Conservation (phyloP, 2,888 invertebrate genomes). For the Hypomecis punctinalis region DNA sequence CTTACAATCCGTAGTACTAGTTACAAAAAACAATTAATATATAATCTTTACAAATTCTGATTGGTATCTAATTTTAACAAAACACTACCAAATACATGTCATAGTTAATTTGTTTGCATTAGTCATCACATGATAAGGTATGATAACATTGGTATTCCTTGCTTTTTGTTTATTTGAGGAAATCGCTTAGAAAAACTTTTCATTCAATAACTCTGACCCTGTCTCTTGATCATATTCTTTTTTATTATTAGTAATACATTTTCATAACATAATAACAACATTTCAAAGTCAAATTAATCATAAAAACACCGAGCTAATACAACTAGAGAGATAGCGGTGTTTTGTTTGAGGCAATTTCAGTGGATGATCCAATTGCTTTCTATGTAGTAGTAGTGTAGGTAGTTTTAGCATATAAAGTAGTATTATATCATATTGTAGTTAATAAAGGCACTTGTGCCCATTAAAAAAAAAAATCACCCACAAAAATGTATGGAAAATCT, state of each 20-base stretch:
- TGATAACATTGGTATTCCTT: conserved; percentile 39
- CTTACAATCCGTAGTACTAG: too few species aligned
- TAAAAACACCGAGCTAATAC: too few species aligned
- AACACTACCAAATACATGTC: conserved; percentile 4
- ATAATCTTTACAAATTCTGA: not conserved
- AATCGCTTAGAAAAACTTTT: conserved; percentile 24
- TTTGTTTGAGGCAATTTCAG: too few species aligned
- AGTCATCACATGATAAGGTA: conserved; percentile 36
- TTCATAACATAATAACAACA: not conserved
- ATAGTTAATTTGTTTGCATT: conserved; percentile 32
- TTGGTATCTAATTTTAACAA: not conserved
- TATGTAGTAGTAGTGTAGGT: too few species aligned
- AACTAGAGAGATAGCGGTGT: too few species aligned
- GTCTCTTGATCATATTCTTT: not conserved
- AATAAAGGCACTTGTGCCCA: too few species aligned
- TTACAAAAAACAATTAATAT: not conserved
- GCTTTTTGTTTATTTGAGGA: conserved; percentile 34
- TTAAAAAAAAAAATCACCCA: too few species aligned
- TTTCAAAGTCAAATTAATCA: conserved; percentile 1
- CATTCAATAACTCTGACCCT: not conserved
- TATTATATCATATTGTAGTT: too few species aligned
- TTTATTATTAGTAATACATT: not conserved
- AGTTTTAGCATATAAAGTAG: too few species aligned
- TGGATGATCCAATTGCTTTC: too few species aligned
- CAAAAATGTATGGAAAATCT: too few species aligned